Base-by-base conservation (phyloP, 2,113 vertebrate genomes). In the Willisornis vidua region DNA sequence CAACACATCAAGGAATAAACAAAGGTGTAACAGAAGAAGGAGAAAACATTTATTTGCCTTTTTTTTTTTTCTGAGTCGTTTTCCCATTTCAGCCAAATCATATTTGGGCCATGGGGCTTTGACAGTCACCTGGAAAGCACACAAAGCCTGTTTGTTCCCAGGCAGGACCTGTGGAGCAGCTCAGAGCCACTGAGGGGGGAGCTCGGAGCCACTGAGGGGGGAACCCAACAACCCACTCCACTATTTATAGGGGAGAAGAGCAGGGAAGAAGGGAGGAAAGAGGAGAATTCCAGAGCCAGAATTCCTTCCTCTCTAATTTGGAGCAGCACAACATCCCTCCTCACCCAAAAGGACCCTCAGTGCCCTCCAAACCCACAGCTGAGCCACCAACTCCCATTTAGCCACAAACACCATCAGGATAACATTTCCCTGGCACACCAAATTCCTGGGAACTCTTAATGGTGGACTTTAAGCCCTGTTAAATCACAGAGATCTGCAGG, bases 141-240 rank as follows among this genome's bases (percentile, higher is more conserved):
- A 98, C 98, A 98, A 98, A 97, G 94, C 61, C 78, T 92, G 81
- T 97, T 97, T 98, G 98, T 97, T 97, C 89, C 92, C 77, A 39
- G 22, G 78, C 58, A 94, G 54, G 43, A 91, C 74, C 7, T 66
- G 96, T 80, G 48, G 66, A 94, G 77, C 95, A 94, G 73, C 92
- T 94, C 86, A 45, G 75, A 87, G 77, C 77, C 87, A 39, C 39
- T 39, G 39, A 39, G 39, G 39, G 10, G 39, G 39, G 39, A 39
- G 10, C 92, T 94, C 86, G 41, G 75, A 87, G 77, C 77, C 87
- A 39, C 39, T 39, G 39, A 39, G 39, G 39, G 10, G 39, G 39
- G 39, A 39, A 10, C 66, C 28, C 28, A 63, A 35, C 0, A 3
- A 54, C 67, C 59, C 8, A 4, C 24, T 59, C 84, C 8, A 3